Evolutionary conservation across 2,888 invertebrate species (phyloP), one percentile per base, ranked within the genome.

Genomic region (Eumerus sabulonum): DNA sequence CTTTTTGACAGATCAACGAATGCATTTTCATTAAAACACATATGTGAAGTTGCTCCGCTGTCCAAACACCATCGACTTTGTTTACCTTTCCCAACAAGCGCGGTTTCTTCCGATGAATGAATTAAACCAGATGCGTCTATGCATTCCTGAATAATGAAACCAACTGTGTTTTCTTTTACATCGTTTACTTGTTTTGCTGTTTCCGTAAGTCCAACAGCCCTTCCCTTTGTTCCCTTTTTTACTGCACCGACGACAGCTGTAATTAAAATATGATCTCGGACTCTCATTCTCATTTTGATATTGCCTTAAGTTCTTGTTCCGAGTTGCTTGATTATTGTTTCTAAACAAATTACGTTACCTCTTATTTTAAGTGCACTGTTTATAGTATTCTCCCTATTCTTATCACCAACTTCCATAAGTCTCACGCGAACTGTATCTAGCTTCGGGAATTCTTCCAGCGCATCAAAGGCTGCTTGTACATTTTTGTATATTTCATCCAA

Each of bases 41-140:
- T 50, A 4, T 54, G 44, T 13, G 51, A 64, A n/a, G 57, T 72
- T 3, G 63, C n/a, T n/a, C n/a, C n/a, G n/a, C n/a, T n/a, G n/a
- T n/a, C n/a, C n/a, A n/a, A n/a, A n/a, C n/a, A n/a, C 66, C 5
- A 47, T 40, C n/a, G n/a, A 35, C 35, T 35, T 51, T 51, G 3
- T 16, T 14, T 35, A 51, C 42, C 53, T 50, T 19, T 19, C 48
- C 19, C 48, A 7, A 12, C 60, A 48, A 47, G 48, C 48, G 36
- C 36, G 36, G 9, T 3, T 59, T 14, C 19, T 38, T n/a, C n/a
- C n/a, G n/a, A n/a, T n/a, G n/a, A n/a, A n/a, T n/a, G n/a, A n/a
- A n/a, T n/a, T n/a, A 56, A 11, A 17, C n/a, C n/a, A 13, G 4
- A 13, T n/a, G 13, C n/a, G 11, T 16, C n/a, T n/a, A n/a, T n/a